Percentiles rank a stretch among this genome's conserved stretches.
These are phyloP conservation scores for Drosophila subsilvestris DNA, from an alignment of 2,888 invertebrate species.

Conservation along the genomic window DNA sequence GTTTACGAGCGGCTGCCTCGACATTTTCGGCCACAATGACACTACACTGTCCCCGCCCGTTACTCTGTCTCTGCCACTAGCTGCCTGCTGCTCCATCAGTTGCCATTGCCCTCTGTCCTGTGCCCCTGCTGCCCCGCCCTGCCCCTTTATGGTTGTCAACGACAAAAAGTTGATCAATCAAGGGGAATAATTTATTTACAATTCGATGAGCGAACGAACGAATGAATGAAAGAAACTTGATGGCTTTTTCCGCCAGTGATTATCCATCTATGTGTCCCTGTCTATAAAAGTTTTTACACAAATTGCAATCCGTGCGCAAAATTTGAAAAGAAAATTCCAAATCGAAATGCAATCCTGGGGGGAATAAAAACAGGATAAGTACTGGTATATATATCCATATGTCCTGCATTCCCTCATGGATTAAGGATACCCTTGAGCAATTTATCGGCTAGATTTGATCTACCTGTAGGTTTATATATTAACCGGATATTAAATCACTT, in stretches of 20 bases:
- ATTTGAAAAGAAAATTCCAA: background rate
- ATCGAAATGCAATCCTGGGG: background rate
- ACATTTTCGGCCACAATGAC: conserved; percentile 46
- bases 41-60: background rate
- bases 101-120: background rate
- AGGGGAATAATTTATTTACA: conserved; percentile 25
- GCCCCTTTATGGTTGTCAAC: conserved; percentile 32
- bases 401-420: too few species aligned
- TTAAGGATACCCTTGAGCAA: too few species aligned
- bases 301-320: background rate
- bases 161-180: conserved; percentile 58
- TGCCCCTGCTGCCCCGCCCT: background rate
- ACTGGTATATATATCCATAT: too few species aligned
- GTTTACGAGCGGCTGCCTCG: conserved; percentile 67
- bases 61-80: background rate
- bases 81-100: background rate
- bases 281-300: background rate
- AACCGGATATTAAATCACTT: too few species aligned
- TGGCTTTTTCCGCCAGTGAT: background rate
- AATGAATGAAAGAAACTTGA: background rate
- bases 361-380: too few species aligned
- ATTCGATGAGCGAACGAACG: conserved; percentile 9
- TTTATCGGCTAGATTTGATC: too few species aligned
- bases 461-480: too few species aligned
- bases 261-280: background rate